Evolutionary conservation across 64 coral and sea anemone species (phyloP).

Genomic region (Actinia tenebrosa): DNA sequence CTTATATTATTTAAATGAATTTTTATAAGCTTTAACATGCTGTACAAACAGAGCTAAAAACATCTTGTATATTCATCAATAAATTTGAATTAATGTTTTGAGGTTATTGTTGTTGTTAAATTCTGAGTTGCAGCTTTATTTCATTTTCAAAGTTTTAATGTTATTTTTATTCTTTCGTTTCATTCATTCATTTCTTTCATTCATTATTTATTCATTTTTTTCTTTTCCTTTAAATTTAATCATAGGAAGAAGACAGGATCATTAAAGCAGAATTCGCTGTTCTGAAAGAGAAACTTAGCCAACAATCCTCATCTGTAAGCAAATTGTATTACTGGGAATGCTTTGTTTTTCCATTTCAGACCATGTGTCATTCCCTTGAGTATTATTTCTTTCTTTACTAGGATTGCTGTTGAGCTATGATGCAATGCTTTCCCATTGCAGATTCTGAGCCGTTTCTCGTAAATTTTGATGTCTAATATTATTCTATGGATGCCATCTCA

Average conservation of each 20-base stretch:
- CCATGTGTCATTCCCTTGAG: no score
- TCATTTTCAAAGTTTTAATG: no score
- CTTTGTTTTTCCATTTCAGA: no score
- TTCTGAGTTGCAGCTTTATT: no score
- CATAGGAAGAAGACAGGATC: conserved; percentile 86
- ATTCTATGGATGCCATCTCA: no score
- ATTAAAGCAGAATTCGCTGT: conserved; percentile 47
- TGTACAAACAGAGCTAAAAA: background rate
- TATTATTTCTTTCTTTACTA: no score
- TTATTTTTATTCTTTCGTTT: no score
- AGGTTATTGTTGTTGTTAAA: no score
- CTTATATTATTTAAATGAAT: background rate
- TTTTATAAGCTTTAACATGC: background rate
- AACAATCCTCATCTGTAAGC: conserved; percentile 68
- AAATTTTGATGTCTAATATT: no score
- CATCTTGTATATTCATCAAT: no score
- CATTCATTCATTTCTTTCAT: background rate
- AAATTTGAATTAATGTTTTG: no score
- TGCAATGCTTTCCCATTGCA: background rate
- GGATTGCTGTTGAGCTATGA: background rate
- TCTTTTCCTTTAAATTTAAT: background rate
- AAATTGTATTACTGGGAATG: background rate
- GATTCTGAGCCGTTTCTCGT: no score
- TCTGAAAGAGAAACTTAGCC: conserved; percentile 69
- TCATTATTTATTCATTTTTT: background rate